Base-by-base conservation (phyloP, 2,888 invertebrate species). In the Apodemia hepburni region DNA sequence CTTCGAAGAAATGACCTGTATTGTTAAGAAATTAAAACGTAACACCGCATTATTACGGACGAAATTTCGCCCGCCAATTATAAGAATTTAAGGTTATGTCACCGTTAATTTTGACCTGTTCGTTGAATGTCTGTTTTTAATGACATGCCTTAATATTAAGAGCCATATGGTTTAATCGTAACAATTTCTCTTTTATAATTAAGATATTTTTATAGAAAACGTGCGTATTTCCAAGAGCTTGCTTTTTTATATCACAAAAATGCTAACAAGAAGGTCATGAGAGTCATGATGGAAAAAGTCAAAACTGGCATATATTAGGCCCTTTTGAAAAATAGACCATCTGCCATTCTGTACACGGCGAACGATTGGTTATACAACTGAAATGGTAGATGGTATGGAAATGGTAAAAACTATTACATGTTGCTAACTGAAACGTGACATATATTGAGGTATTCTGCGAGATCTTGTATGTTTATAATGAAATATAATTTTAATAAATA, bases 81-180 rank as follows among this genome's bases (percentile, higher is more conserved):
- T 62, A 62, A 59, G 62, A 62, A 62, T 62, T 58, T 62, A 62
- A 62, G 58, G 58, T 62, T 58, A 62, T 58, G 62, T 62, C 62
- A 62, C 47, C 58, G 45, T 62, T 58, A 62, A 61, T 62, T 62
- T 49, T 62, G 62, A 62, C 62, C 62, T 49, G 62, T 49, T 62
- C 62, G 47, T 62, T 62, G 45, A 62, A 62, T 58, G 62, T 62
- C 58, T 49, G 62, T 58, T 62, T 62, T 42, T 58, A 62, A 62
- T 58, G 49, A 62, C 58, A 58, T 62, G 27, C 54, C 54, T 22
- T 54, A 29, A 54, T 29, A 11, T 54, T 15, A 22, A 27, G 15
- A 54, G 54, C 54, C 54, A 54, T 54, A 54, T 54, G 54, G 54
- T 54, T 54, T 29, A 54, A 54, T 54, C 29, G 54, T 54, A 54